Evolutionary conservation across 2,113 vertebrate genomes (phyloP), one percentile per base, ranked within the genome.

Genomic region (Varanus salvator): DNA sequence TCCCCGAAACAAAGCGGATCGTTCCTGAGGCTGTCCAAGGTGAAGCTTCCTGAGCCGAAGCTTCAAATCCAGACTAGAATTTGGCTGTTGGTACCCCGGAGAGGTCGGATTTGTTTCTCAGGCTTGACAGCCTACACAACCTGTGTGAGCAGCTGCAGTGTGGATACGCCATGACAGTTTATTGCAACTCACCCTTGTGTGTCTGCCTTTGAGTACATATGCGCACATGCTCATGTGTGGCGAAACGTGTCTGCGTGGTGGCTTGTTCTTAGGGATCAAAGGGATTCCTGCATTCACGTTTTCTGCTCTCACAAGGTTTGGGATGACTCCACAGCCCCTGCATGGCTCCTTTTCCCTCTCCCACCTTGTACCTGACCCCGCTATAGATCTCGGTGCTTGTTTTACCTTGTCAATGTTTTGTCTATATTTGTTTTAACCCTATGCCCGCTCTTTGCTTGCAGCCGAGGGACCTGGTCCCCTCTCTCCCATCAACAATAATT

Each of bases 401-500:
- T 81, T 86, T 71, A 84, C 93, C 95, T 90, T 95, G 95, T 86
- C 88, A 88, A 72, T 85, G 93, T 38, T 95, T 93, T 93, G 92
- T 93, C 94, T 94, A 89, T 93, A 94, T 95, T 93, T 94, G 94
- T 95, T 93, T 93, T 89, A 91, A 93, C 93, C 81, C 96, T 95
- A 86, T 96, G 96, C 94, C 96, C 88, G 92, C 91, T 93, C 90
- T 94, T 92, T 69, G 64, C 76, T 54, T 64, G 89, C 95, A 93
- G 96, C 97, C 90, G 93, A 92, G 97, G 96, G 97, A 96, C 93
- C 92, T 78, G 4, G 48, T 92, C 95, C 95, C 92, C 93, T 93
- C 92, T 92, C 95, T 95, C 94, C 95, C 91, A 96, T 96, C 97
- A 96, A 97, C 96, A 96, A 95, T 96, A 97, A 98, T 98, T 97